Percentiles rank a stretch among this genome's conserved stretches.
phyloP scores from a whole-genome alignment of 2,888 invertebrate genomes.

The Hydroisotoma schaefferi region DNA sequence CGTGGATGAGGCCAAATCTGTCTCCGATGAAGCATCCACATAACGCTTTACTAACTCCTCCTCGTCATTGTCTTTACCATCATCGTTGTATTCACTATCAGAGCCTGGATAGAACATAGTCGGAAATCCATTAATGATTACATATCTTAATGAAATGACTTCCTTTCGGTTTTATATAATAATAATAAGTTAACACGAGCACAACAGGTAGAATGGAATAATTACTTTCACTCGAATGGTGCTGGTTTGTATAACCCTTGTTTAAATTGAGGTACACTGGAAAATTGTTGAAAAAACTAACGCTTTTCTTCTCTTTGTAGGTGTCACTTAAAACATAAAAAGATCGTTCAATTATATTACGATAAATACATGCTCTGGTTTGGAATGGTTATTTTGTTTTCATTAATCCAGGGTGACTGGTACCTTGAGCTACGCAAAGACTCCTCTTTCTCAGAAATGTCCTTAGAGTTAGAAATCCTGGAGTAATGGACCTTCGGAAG shows the following conservation, averaged over 20 bases:
- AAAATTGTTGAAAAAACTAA: background rate
- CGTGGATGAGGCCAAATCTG: background rate
- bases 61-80: conserved; percentile 1
- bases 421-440: background rate
- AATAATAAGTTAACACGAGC: too few relatives aligned
- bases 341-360: background rate
- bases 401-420: background rate
- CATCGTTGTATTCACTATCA: too few relatives aligned
- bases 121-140: too few relatives aligned
- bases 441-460: conserved; percentile 13
- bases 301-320: background rate
- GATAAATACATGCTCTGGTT: background rate
- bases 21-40: background rate
- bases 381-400: background rate
- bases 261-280: background rate
- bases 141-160: too few relatives aligned
- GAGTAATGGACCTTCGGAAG: background rate
- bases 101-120: too few relatives aligned
- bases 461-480: conserved; percentile 11
- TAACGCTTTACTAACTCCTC: background rate
- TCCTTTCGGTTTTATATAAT: too few relatives aligned
- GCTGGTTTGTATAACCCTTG: too few relatives aligned
- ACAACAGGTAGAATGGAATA: too few relatives aligned
- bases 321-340: background rate
- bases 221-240: too few relatives aligned